These are phyloP conservation scores for Tyrannus savana DNA, from an alignment of 2,113 vertebrate genomes.

Conservation along the genomic window DNA sequence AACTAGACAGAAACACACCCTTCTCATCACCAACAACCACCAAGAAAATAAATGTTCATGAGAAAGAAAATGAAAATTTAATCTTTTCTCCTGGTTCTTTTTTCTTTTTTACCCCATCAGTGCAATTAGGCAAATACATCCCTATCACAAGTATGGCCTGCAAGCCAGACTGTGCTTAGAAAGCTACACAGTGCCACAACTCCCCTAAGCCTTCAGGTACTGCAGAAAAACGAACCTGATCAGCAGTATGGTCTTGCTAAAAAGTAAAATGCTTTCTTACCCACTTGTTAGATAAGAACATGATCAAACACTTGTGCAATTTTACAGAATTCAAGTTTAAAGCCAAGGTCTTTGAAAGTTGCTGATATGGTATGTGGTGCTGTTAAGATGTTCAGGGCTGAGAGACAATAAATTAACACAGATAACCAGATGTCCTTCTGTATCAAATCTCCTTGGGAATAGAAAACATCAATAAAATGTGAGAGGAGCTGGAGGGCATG, in stretches of 20 bases:
- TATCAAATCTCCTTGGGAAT: not conserved
- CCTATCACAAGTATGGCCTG: not conserved
- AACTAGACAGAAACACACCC: not conserved
- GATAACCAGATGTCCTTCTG: not conserved
- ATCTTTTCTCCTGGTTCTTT: not conserved
- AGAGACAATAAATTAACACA: not conserved
- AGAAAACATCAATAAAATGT: not conserved
- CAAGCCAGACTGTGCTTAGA: not conserved
- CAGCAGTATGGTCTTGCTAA: not conserved
- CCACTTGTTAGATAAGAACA: not conserved
- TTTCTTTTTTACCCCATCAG: not conserved
- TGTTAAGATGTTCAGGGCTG: not conserved
- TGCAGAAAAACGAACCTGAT: not conserved
- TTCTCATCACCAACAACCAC: not conserved
- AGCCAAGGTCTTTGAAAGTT: not conserved
- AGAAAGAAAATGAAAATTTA: not conserved
- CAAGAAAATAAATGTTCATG: not conserved
- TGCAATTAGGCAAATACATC: not conserved
- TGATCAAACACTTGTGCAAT: not conserved
- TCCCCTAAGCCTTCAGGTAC: not conserved
- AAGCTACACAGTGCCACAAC: not conserved
- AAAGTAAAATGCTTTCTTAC: not conserved
- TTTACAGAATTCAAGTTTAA: not conserved
- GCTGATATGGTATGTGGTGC: rapidly evolving
- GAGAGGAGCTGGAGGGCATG: not conserved